A percentile compares a stretch with the other conserved stretches of the same genome.
Conservation (phyloP, 2,113 vertebrate genomes). For the Vidua chalybeata region DNA sequence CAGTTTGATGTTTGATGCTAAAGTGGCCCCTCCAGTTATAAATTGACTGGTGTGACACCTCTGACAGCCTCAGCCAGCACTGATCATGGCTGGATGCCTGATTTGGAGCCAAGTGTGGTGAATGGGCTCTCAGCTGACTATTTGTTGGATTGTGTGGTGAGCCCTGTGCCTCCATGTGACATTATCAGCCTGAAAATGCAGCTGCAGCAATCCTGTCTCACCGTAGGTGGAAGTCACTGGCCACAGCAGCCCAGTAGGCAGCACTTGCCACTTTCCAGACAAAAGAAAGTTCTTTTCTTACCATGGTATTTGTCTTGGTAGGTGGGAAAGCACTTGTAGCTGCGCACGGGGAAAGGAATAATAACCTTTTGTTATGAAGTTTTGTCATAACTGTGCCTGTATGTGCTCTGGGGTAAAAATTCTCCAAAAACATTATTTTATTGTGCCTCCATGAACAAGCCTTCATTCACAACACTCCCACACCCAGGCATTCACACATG, state of each 20-base stretch:
- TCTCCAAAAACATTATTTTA: conserved; percentile 14
- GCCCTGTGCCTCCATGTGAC: neutral
- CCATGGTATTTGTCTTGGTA: neutral
- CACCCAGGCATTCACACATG: neutral
- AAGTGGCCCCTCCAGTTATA: neutral
- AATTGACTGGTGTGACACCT: neutral
- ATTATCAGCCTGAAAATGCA: neutral
- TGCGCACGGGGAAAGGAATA: neutral
- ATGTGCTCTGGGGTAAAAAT: neutral
- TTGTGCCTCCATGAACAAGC: neutral
- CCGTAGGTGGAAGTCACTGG: neutral
- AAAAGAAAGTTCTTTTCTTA: neutral
- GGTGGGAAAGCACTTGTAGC: neutral
- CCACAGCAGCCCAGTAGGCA: neutral
- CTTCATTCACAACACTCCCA: neutral
- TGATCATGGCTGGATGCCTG: neutral
- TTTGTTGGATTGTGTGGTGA: neutral
- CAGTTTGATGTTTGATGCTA: neutral
- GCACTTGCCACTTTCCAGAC: neutral
- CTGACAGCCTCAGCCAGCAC: neutral
- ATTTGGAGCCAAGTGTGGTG: neutral
- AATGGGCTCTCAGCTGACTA: neutral
- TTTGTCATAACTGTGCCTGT: neutral
- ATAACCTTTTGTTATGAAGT: neutral
- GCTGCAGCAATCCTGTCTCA: neutral